These are phyloP conservation scores for Drosophila neotestacea DNA, from an alignment of 2,888 invertebrate species.

Conservation along the genomic window DNA sequence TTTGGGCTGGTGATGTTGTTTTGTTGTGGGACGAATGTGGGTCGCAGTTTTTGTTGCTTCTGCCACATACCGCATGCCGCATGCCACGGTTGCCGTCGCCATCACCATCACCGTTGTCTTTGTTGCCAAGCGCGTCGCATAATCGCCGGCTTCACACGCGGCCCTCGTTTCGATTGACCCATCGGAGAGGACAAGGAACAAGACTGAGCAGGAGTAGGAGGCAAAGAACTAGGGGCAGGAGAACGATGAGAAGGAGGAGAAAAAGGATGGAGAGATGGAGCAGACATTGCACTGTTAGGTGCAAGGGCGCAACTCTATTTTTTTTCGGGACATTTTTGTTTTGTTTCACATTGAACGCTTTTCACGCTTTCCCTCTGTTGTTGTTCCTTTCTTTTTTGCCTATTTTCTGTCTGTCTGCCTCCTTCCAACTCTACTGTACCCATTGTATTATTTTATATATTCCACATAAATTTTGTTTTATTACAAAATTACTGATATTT, in stretches of 20 bases:
- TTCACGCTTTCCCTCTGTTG: conserved; percentile 38
- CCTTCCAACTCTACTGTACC: conserved; percentile 45
- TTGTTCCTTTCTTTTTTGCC: conserved; percentile 12
- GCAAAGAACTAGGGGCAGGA: not conserved
- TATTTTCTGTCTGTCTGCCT: conserved; percentile 71
- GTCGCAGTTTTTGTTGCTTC: conserved; percentile 67
- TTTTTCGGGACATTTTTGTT: conserved; percentile 59
- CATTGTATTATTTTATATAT: conserved; percentile 35
- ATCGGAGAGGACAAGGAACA: conserved; percentile 12
- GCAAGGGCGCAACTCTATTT: conserved; percentile 19
- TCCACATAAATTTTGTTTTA: conserved; percentile 71
- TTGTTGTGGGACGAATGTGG: conserved; percentile 81
- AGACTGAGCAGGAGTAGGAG: not conserved
- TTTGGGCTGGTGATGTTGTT: conserved; percentile 34
- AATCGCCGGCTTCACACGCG: conserved; percentile 74
- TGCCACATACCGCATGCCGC: conserved; percentile 1
- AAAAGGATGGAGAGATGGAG: not conserved
- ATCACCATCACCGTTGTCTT: conserved; percentile 25
- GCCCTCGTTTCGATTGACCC: conserved; percentile 44
- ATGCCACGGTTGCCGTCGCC: not conserved
- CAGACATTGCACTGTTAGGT: conserved; percentile 4
- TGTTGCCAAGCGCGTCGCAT: conserved; percentile 70
- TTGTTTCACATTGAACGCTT: conserved; percentile 28
- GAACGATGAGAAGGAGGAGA: not conserved
- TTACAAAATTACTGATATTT: conserved; percentile 71